Evolutionary conservation across 2,797 vertebrate genomes (phyloP), one percentile per base, ranked within the genome.

Genomic region (Amphiprion clarkii): DNA sequence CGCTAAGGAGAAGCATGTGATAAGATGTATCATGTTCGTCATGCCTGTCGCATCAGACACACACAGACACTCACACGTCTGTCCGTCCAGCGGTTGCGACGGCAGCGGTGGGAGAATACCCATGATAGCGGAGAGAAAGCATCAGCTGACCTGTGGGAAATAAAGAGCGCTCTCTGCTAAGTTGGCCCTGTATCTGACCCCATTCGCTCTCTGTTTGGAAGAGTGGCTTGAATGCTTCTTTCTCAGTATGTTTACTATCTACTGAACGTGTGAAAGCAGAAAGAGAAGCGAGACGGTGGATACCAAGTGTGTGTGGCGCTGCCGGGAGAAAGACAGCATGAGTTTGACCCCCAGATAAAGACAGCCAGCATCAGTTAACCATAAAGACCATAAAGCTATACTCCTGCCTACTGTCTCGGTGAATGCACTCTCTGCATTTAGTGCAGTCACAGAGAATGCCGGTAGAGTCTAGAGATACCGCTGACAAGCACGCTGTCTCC

Each of bases 1-100:
- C 88, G 66, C 91, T 92, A 91, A 91, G 88, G 88, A 93, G 91
- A 93, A 88, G 88, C 92, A 91, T 93, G 89, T 91, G 92, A 94
- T 92, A 91, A 91, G 92, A 92, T 93, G 91, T 91, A 92, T 92
- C 90, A 88, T 90, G 93, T 92, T 86, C 72, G 91, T 92, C 90
- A 93, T 90, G 90, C 87, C 87, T 61, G 54, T 81, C 68, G 85
- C 86, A 80, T 89, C 87, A 88, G 81, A 88, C 83, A 83, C 83
- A 89, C 88, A 89, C 85, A 76, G 78, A 80, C 83, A 87, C 70
- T 78, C 71, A 58, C 65, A 76, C 57, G 29, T 73, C 71, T 88
- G 80, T 84, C 82, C 52, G n/a, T 79, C 79, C 67, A 33, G 62
- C 3, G 5, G 60, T 44, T 9, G 36, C 3, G 36, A 9, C 10